phyloP scores from a whole-genome alignment of 2,113 vertebrate genomes.

The Chaetops frenatus region DNA sequence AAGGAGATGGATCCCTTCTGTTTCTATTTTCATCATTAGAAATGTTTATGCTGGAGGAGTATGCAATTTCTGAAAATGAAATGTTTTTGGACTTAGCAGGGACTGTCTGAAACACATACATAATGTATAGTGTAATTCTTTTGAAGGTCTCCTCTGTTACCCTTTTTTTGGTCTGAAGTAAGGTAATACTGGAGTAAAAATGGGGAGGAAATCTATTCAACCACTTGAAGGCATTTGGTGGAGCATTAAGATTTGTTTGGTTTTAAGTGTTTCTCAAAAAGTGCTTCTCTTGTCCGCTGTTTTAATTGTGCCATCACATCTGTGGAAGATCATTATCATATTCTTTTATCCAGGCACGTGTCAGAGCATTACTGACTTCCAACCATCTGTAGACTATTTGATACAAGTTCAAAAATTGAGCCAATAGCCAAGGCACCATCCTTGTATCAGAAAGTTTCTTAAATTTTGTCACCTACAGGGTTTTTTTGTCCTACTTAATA shows the following conservation, averaged over 20 bases:
- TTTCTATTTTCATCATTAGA: constrained; percentile 17
- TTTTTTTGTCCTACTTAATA: constrained; percentile 49
- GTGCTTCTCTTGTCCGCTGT: not conserved
- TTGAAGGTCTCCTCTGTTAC: not conserved
- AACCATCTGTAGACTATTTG: not conserved
- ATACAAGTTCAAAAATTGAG: not conserved
- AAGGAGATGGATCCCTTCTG: constrained; percentile 1
- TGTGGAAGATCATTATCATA: constrained; percentile 16
- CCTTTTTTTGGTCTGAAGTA: not conserved
- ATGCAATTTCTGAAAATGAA: constrained; percentile 45
- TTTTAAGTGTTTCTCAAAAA: constrained; percentile 8
- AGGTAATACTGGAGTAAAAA: not conserved
- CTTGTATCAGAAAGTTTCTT: not conserved
- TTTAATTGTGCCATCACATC: constrained; percentile 8
- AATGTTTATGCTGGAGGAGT: constrained; percentile 12
- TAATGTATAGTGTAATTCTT: not conserved
- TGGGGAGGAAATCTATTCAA: not conserved
- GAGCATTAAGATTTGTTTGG: constrained; percentile 6
- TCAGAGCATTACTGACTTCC: not conserved
- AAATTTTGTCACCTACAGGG: not conserved
- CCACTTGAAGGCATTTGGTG: not conserved
- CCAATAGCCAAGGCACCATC: not conserved
- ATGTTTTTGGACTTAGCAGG: constrained; percentile 8
- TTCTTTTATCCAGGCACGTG: not conserved
- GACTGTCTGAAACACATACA: constrained; percentile 22